Percentiles rank a stretch among this genome's conserved stretches.
phyloP scores from a whole-genome alignment of 1,140 invertebrate genomes.

The Potamilus streckersoni region DNA sequence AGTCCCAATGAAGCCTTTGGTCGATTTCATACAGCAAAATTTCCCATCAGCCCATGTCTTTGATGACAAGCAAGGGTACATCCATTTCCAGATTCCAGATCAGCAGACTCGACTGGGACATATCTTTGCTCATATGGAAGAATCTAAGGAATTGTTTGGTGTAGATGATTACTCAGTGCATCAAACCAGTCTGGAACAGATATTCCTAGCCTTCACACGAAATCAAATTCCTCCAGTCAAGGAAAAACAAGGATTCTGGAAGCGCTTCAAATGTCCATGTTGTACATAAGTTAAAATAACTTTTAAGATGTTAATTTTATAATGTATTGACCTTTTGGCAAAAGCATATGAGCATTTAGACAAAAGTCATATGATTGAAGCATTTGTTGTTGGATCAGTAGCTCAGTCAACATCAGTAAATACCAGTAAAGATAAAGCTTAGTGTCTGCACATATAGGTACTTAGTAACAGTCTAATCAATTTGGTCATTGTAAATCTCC shows the following conservation, averaged over 20 bases:
- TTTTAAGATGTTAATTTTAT: too few relatives aligned
- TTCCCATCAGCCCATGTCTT: conserved; percentile 68
- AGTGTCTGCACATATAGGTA: too few relatives aligned
- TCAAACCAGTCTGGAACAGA: conserved; percentile 83
- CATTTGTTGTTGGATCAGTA: too few relatives aligned
- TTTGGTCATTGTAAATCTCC: too few relatives aligned
- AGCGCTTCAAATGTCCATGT: too few relatives aligned
- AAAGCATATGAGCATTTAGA: too few relatives aligned
- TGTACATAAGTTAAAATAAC: too few relatives aligned
- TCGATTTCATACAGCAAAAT: conserved; percentile 40
- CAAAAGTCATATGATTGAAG: too few relatives aligned
- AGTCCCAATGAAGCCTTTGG: conserved; percentile 28
- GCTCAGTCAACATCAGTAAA: too few relatives aligned
- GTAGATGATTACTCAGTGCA: conserved; percentile 81
- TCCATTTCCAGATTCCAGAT: conserved; percentile 67
- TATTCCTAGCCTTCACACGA: conserved; percentile 70
- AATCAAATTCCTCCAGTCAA: conserved; percentile 62
- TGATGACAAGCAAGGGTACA: conserved; percentile 79
- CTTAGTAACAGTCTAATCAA: too few relatives aligned
- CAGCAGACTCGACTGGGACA: conserved; percentile 71
- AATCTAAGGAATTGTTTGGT: conserved; percentile 69
- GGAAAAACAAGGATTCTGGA: background rate
- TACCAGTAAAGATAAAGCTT: too few relatives aligned
- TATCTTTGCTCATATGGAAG: conserved; percentile 76
- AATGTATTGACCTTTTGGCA: too few relatives aligned